Evolutionary conservation across 2,797 vertebrate genomes (phyloP), one percentile per base, ranked within the genome.

Genomic region (Bucorvus abyssinicus): DNA sequence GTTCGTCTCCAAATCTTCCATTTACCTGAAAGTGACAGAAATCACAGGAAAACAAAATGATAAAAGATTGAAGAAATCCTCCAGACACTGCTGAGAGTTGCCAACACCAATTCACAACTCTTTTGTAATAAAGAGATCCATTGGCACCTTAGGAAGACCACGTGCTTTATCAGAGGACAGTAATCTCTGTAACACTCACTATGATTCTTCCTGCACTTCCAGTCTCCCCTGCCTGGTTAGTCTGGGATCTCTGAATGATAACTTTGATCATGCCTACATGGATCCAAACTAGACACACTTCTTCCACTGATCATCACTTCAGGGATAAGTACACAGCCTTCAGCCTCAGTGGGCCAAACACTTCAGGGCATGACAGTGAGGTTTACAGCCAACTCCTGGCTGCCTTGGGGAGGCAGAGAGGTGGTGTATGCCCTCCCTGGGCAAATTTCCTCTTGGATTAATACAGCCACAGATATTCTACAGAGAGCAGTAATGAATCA

Each of bases 1-100:
- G 96, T 98, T 98, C 97, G 98, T 96, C 96, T 99, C 99, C 97
- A 98, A 98, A 97, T 98, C 98, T 98, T 99, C 99, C 99, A 99
- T 99, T 98, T 99, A 99, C 97, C 99, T 99, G 89, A 70, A 92
- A 80, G 78, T 6, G 53, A 90, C 26, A 87, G 65, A 93, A 89
- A 85, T 61, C 65, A 91, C 68, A 79, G 59, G 59, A 50, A 73
- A 79, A 68, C 23, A 59, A 57, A 49, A 42, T n/a, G 27, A 56
- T 8, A 32, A 59, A 59, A 36, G 12, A 32, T 4, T 4, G 21
- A 50, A 24, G 27, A 61, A 15, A 59, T 26, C 42, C 22, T 47
- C 67, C 10, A 63, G 59, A 12, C 14, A 26, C 12, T 9, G 20
- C 38, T 40, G 26, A 38, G 52, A 24, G 26, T 16, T 30, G 27